Evolutionary conservation across 2,888 invertebrate genomes (phyloP).

Genomic region (Cordylochernes scorpioides): DNA sequence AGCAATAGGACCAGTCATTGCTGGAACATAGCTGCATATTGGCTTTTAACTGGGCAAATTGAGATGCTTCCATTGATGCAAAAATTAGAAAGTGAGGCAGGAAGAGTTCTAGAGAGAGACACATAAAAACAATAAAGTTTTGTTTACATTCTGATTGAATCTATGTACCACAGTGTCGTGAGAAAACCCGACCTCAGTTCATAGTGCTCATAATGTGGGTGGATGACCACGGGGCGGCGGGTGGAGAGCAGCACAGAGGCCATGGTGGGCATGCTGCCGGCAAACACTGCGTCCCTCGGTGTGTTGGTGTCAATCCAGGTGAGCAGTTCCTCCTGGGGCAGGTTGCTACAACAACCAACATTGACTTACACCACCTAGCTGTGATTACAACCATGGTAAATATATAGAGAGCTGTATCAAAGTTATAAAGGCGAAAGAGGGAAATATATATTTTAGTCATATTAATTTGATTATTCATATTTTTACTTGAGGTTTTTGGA

Average conservation of each 20-base stretch:
- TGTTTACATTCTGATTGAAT: constrained; percentile 1
- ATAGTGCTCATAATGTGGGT: constrained; percentile 59
- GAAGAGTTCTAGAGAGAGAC: constrained; percentile 1
- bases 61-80: no score
- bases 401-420: no score
- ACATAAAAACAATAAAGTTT: constrained; percentile 2
- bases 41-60: no score
- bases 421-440: no score
- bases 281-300: constrained; percentile 38
- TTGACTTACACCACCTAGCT: no score
- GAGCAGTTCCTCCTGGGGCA: constrained; percentile 43
- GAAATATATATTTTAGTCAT: no score
- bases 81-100: constrained; percentile 4
- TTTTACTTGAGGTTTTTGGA: no score
- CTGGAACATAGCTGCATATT: no score
- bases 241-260: constrained; percentile 51
- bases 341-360: no score
- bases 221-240: constrained; percentile 47
- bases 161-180: constrained; percentile 1
- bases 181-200: constrained; percentile 22
- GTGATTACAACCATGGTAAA: no score
- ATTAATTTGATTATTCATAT: no score
- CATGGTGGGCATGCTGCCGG: constrained; percentile 59
- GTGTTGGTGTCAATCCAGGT: constrained; percentile 43
- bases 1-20: no score